These are phyloP conservation scores for Drosophila pectinifera DNA, from an alignment of 1,140 invertebrate genomes.

Conservation along the genomic window DNA sequence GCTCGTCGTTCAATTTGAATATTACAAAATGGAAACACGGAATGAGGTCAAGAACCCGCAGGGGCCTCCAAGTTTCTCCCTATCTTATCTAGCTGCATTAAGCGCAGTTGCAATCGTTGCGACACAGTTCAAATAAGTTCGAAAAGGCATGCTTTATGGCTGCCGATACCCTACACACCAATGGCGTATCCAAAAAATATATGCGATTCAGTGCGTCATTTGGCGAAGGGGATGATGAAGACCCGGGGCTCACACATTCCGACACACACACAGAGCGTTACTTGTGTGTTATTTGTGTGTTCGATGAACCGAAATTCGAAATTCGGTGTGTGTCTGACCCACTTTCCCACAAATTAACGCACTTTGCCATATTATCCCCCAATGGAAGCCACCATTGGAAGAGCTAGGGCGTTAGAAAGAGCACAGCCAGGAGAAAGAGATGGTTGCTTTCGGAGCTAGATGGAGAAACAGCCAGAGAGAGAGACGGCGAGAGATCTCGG, in stretches of 20 bases:
- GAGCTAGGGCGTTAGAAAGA: slow-evolving; percentile 44
- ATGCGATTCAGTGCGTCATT: slow-evolving; percentile 44
- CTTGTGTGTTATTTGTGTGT: slow-evolving; percentile 80
- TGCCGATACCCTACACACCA: slow-evolving; percentile 28
- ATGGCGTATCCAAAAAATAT: slow-evolving; percentile 42
- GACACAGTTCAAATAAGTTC: slow-evolving; percentile 38
- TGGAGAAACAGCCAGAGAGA: background rate
- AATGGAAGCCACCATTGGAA: slow-evolving; percentile 76
- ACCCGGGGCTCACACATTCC: slow-evolving; percentile 4
- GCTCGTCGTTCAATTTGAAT: slow-evolving; percentile 30
- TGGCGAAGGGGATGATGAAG: slow-evolving; percentile 9
- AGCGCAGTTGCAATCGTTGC: slow-evolving; percentile 27
- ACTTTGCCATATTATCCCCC: slow-evolving; percentile 65
- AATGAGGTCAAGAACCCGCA: slow-evolving; percentile 45
- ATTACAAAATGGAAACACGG: slow-evolving; percentile 22
- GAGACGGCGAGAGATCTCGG: background rate
- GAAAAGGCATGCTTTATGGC: background rate
- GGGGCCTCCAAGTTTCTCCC: background rate
- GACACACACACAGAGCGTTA: slow-evolving; percentile 46
- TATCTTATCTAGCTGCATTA: slow-evolving; percentile 47
- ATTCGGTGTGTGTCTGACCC: slow-evolving; percentile 68
- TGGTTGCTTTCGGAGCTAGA: background rate
- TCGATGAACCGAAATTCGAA: slow-evolving; percentile 74
- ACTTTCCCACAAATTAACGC: slow-evolving; percentile 76
- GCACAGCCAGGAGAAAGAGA: slow-evolving; percentile 12